Percentiles rank a stretch among this genome's conserved stretches.
phyloP scores from a whole-genome alignment of 1,140 invertebrate species.

The Leptinotarsa lineolata region DNA sequence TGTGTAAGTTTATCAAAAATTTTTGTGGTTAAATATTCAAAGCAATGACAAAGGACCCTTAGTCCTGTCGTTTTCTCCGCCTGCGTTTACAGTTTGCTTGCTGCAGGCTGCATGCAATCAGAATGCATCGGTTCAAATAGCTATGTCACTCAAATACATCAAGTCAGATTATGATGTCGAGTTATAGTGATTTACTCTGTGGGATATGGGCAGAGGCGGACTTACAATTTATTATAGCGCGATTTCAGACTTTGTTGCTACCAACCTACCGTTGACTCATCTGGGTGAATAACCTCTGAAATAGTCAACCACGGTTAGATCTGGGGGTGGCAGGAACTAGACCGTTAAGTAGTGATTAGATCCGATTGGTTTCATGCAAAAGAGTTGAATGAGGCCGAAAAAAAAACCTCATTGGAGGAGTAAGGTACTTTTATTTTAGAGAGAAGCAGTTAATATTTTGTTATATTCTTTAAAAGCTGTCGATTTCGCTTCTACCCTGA shows the following conservation, averaged over 20 bases:
- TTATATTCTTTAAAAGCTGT: too few species aligned
- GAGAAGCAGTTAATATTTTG: too few species aligned
- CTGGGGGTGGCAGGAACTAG: not conserved
- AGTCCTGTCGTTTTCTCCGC: not conserved
- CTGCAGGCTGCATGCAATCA: not conserved
- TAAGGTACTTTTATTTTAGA: too few species aligned
- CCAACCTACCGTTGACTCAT: not conserved
- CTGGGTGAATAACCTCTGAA: not conserved
- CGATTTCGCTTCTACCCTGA: too few species aligned
- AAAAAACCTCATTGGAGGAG: too few species aligned
- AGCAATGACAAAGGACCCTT: too few species aligned
- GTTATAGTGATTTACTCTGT: not conserved
- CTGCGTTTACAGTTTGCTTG: not conserved
- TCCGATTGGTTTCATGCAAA: too few species aligned
- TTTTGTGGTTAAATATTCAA: too few species aligned
- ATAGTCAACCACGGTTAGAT: not conserved
- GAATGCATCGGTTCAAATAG: constrained; percentile 3
- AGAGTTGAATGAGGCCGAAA: too few species aligned
- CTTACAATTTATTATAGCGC: not conserved
- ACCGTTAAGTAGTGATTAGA: too few species aligned
- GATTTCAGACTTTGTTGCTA: not conserved
- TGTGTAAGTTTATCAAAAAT: too few species aligned
- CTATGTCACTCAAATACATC: not conserved
- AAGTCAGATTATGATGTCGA: constrained; percentile 6
- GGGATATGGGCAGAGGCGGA: constrained; percentile 4